Base-by-base conservation (phyloP, 2,888 invertebrate genomes). In the Argyresthia goedartella region DNA sequence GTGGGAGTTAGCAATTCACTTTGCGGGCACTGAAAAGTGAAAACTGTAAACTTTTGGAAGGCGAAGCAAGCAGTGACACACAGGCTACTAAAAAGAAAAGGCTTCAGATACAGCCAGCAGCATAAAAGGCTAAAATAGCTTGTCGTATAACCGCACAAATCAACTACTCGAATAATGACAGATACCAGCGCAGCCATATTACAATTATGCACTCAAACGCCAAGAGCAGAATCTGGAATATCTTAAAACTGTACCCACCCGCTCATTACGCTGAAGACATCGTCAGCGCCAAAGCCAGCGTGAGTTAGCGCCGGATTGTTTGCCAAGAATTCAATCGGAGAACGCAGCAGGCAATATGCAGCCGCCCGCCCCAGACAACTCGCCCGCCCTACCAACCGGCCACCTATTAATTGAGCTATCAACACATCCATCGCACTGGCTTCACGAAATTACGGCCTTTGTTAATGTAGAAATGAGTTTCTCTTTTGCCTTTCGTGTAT, bases 251-350 rank as follows among this genome's bases (percentile, higher is more conserved):
- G 41, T n/a, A 4, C 10, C 8, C 14, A 4, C 10, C 8, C 14
- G 45, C 45, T 14, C 25, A 25, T 25, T 25, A 25, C 25, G 25
- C 25, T 25, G 25, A 25, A 25, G 25, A 36, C 7, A 43, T 45
- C 49, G 54, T 51, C 58, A 53, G 53, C 39, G 51, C 52, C 53
- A 52, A 47, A 33, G 15, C 25, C 25, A 53, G 55, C 52, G 52
- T 48, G 55, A 59, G 56, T 57, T 14, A 60, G 58, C 56, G 55
- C 33, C 45, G 61, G 56, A 59, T 61, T 63, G 60, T 76, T 76
- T 76, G 74, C 71, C 70, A 74, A 72, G 75, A 73, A 73, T 74
- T 77, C 74, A 79, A 76, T 76, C 66, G 63, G n/a, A 53, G 48
- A 7, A 42, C 14, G 50, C 43, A 33, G 33, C 59, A 61, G 63